Evolutionary conservation across 2,797 vertebrate genomes (phyloP).

Genomic region (Clarias fuscus): DNA sequence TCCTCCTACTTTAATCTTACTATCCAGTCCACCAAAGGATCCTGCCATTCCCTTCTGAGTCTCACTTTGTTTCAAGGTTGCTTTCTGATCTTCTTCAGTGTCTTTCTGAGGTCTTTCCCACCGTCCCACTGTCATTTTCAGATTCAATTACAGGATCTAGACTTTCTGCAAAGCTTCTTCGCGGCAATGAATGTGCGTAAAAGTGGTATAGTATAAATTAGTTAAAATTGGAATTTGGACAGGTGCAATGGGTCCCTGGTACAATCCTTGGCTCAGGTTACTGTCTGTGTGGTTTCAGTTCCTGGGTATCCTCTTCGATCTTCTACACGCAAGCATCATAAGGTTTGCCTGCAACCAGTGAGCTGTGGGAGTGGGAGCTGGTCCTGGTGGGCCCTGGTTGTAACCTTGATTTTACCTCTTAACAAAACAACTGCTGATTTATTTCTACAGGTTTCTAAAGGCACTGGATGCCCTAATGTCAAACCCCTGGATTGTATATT

Average conservation of each 20-base stretch:
- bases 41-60: background rate
- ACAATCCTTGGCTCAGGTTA: background rate
- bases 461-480: conserved; percentile 7
- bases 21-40: background rate
- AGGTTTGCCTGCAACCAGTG: background rate
- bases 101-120: background rate
- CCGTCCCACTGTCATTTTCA: background rate
- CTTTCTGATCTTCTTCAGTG: too few relatives aligned
- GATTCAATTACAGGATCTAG: background rate
- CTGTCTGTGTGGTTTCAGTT: background rate
- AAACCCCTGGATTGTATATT: conserved; percentile 29
- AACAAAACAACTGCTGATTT: conserved; percentile 23
- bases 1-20: background rate
- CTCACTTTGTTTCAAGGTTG: background rate
- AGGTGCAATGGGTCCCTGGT: background rate
- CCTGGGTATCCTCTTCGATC: background rate
- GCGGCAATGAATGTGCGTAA: background rate
- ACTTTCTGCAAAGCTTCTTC: background rate
- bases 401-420: background rate
- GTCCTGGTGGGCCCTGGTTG: background rate
- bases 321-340: background rate
- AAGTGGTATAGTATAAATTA: background rate
- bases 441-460: conserved; percentile 20
- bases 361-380: background rate
- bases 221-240: background rate